Conservation (phyloP, 2,113 vertebrate species). For the Seriola aureovittata region DNA sequence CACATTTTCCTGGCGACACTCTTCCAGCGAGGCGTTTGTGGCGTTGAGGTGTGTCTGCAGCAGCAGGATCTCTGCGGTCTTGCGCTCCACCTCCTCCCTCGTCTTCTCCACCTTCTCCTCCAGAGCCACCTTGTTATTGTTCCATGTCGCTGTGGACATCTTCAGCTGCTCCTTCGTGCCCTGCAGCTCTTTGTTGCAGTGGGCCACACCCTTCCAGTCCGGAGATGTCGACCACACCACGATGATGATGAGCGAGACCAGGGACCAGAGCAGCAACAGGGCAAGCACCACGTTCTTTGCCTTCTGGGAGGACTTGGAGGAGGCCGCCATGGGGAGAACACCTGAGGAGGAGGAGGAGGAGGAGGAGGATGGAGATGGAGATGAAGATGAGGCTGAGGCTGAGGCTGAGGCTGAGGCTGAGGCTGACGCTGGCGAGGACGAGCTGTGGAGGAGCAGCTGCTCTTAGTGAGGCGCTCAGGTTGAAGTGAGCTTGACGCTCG, state of each 20-base stretch:
- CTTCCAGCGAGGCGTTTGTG: conserved; percentile 69
- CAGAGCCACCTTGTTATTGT: conserved; percentile 66
- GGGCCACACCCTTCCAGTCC: conserved; percentile 65
- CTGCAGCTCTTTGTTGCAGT: conserved; percentile 69
- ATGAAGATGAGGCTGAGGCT: conserved; percentile 10
- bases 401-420: not conserved
- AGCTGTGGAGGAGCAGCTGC: conserved; percentile 39
- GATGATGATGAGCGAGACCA: conserved; percentile 77
- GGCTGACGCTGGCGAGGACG: conserved; percentile 22
- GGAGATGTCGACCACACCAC: conserved; percentile 83
- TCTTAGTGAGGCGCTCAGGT: conserved; percentile 36
- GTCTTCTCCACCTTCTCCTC: conserved; percentile 62
- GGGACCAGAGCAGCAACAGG: conserved; percentile 76
- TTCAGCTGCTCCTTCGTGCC: conserved; percentile 38
- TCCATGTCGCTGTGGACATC: conserved; percentile 49
- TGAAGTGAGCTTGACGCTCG: conserved; percentile 66
- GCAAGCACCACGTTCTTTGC: conserved; percentile 52
- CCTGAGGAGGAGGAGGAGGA: not conserved
- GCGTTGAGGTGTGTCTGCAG: conserved; percentile 45
- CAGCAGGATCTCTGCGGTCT: conserved; percentile 18
- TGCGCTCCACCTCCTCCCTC: conserved; percentile 23
- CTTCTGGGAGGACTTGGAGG: conserved; percentile 66
- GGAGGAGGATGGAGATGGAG: not conserved
- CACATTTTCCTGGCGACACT: conserved; percentile 68
- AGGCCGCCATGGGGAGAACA: conserved; percentile 54